Conservation (phyloP, 2,113 vertebrate species). For the Thunnus thynnus region DNA sequence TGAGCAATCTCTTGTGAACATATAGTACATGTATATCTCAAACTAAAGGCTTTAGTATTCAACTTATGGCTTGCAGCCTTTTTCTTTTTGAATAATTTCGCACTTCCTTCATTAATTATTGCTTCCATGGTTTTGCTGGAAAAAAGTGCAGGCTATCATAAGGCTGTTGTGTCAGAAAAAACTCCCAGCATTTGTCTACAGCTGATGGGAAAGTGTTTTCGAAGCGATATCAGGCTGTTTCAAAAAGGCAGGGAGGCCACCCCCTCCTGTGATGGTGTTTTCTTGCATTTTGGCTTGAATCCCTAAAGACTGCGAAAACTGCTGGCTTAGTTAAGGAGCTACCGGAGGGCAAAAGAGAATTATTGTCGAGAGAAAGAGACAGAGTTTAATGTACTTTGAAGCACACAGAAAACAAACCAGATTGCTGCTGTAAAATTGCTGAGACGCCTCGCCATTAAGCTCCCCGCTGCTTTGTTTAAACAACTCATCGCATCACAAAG, state of each 20-base stretch:
- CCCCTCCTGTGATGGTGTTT: slow-evolving; percentile 40
- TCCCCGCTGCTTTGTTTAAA: slow-evolving; percentile 53
- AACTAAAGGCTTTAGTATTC: slow-evolving; percentile 42
- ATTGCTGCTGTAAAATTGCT: slow-evolving; percentile 40
- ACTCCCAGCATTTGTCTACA: slow-evolving; percentile 40
- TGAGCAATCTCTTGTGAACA: slow-evolving; percentile 2
- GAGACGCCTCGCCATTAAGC: slow-evolving; percentile 24
- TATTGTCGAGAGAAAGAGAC: not conserved
- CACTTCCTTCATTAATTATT: slow-evolving; percentile 61
- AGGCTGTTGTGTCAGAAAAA: slow-evolving; percentile 16
- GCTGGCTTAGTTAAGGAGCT: slow-evolving; percentile 46
- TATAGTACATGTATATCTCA: slow-evolving; percentile 16
- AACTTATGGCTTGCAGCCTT: slow-evolving; percentile 38
- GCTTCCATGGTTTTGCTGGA: not conserved
- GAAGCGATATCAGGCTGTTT: slow-evolving; percentile 11
- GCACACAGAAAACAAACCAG: slow-evolving; percentile 43
- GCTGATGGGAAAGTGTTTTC: slow-evolving; percentile 31
- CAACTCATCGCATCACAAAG: slow-evolving; percentile 57
- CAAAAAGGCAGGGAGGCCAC: slow-evolving; percentile 25
- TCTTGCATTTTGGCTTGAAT: slow-evolving; percentile 36
- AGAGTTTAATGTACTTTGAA: slow-evolving; percentile 50
- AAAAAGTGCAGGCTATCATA: not conserved
- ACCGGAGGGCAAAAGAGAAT: slow-evolving; percentile 29
- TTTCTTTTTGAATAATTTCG: slow-evolving; percentile 56
- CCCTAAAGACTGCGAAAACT: slow-evolving; percentile 49